Percentiles rank a stretch among this genome's conserved stretches.
These are phyloP conservation scores for Stigmatopora argus DNA, from an alignment of 2,113 vertebrate genomes.

Conservation along the genomic window DNA sequence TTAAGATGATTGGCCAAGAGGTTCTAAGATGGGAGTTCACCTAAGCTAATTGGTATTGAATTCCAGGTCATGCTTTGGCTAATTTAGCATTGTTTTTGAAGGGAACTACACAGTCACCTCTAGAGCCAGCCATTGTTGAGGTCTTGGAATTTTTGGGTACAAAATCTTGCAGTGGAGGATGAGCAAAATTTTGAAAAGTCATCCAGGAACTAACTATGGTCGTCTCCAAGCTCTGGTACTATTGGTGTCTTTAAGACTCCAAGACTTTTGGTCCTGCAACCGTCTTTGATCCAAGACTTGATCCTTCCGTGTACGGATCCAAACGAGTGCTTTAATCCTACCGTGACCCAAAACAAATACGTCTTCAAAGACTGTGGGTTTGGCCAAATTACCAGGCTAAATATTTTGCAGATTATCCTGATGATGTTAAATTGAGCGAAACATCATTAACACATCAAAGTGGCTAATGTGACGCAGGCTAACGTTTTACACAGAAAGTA, in stretches of 20 bases:
- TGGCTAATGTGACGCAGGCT: conserved; percentile 17
- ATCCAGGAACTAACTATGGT: no score
- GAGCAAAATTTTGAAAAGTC: no score
- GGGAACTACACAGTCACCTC: no score
- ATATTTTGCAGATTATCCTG: conserved; percentile 63
- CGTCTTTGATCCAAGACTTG: background rate
- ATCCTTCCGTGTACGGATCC: background rate
- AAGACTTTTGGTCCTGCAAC: no score
- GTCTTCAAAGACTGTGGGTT: conserved; percentile 67
- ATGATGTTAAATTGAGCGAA: conserved; percentile 60
- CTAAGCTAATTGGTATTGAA: no score
- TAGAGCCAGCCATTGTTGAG: no score
- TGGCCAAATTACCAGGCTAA: conserved; percentile 52
- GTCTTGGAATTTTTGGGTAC: no score
- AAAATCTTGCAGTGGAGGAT: no score
- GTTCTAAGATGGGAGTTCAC: conserved; percentile 6
- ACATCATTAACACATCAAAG: conserved; percentile 49
- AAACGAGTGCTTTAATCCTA: conserved; percentile 23
- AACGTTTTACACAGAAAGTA: background rate
- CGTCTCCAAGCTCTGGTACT: no score
- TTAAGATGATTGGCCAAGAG: background rate
- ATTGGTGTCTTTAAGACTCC: no score
- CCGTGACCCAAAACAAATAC: conserved; percentile 27
- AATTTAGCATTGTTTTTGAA: no score
- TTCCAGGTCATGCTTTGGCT: no score